Conservation (phyloP, 2,797 vertebrate genomes). For the Halcyon chelicuti region DNA sequence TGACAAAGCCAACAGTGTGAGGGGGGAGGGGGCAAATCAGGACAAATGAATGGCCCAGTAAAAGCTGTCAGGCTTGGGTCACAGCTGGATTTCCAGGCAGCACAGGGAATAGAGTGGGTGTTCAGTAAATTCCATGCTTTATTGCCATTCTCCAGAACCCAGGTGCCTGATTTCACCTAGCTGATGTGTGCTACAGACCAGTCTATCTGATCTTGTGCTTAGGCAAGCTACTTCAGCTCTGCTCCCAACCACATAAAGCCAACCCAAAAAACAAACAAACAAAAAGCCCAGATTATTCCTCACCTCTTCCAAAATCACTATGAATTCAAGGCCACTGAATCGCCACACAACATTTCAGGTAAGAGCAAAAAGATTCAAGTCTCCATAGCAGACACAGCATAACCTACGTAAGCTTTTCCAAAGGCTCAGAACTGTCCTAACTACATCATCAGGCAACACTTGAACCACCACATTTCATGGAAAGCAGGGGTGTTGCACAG, state of each 20-base stretch:
- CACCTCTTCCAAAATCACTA: conserved; percentile 61
- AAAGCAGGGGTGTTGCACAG: neutral
- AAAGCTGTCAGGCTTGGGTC: neutral
- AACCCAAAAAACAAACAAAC: neutral
- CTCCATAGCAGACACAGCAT: conserved; percentile 38
- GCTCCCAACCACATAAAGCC: neutral
- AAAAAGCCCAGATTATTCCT: conserved; percentile 45
- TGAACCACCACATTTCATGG: neutral
- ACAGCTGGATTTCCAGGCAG: neutral
- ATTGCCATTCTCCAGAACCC: neutral
- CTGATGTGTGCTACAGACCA: neutral
- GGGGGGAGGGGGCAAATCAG: neutral
- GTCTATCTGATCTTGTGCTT: neutral
- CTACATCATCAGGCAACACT: neutral
- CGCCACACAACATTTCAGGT: conserved; percentile 33
- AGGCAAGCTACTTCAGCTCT: neutral
- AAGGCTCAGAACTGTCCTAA: conserved; percentile 1
- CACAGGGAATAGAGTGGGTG: neutral
- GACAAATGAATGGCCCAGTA: neutral
- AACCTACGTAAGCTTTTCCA: conserved; percentile 1
- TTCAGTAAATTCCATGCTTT: neutral
- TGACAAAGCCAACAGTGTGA: neutral
- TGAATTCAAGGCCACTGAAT: conserved; percentile 63
- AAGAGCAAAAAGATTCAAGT: conserved; percentile 41
- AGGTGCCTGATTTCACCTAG: neutral